Conservation (phyloP, 92 coral and sea anemone species). For the Siderastrea radians region DNA sequence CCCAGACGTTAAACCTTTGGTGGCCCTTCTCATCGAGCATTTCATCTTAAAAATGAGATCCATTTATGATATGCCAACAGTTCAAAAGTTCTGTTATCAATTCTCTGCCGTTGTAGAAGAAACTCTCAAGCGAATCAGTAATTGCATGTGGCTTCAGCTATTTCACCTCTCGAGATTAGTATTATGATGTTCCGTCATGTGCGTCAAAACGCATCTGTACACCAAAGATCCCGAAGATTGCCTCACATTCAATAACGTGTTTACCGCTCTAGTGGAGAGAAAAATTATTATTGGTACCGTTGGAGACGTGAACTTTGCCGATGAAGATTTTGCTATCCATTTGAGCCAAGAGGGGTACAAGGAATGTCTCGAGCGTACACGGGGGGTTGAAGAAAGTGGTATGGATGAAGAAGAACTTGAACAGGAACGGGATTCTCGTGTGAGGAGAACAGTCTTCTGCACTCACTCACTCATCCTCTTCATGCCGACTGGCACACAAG, state of each 20-base stretch:
- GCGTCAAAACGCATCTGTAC: slow-evolving; percentile 10
- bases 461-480: no score
- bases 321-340: slow-evolving; percentile 32
- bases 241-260: slow-evolving; percentile 51
- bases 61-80: slow-evolving; percentile 33
- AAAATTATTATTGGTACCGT: slow-evolving; percentile 31
- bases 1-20: no score
- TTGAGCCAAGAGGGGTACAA: slow-evolving; percentile 41
- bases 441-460: slow-evolving; percentile 37
- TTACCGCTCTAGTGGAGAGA: slow-evolving; percentile 42
- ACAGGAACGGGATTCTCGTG: slow-evolving; percentile 48
- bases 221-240: slow-evolving; percentile 35
- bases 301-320: slow-evolving; percentile 48
- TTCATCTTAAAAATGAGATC: slow-evolving; percentile 6
- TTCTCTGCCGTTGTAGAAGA: slow-evolving; percentile 27
- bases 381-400: slow-evolving; percentile 29
- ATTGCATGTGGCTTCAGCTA: background rate
- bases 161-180: slow-evolving; percentile 29
- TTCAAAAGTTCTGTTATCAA: slow-evolving; percentile 22
- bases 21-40: no score
- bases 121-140: background rate
- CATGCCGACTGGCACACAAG: no score
- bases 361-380: slow-evolving; percentile 32
- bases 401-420: slow-evolving; percentile 38
- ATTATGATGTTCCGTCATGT: slow-evolving; percentile 1